Evolutionary conservation across 2,888 invertebrate species (phyloP).

Genomic region (Andrena bucephala): DNA sequence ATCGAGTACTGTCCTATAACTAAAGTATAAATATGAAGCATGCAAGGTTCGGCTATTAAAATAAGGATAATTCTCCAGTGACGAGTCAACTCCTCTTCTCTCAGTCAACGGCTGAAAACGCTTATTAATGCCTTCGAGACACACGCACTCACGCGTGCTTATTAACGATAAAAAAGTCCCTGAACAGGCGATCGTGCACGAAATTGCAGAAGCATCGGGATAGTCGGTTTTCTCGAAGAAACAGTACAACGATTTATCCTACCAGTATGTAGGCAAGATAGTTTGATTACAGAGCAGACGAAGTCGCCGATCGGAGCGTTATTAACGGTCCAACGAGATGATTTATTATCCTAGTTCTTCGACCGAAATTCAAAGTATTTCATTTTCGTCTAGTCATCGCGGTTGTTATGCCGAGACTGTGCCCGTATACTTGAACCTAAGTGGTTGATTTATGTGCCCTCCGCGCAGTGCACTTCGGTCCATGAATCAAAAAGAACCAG

Average conservation of each 20-base stretch:
- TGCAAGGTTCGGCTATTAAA: too few relatives aligned
- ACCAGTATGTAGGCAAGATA: conserved; percentile 13
- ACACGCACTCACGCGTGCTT: too few relatives aligned
- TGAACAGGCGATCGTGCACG: not conserved
- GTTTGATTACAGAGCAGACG: conserved; percentile 4
- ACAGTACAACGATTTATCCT: conserved; percentile 11
- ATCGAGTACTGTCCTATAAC: too few relatives aligned
- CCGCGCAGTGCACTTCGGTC: conserved; percentile 25
- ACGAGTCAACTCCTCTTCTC: too few relatives aligned
- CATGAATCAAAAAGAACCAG: conserved; percentile 61
- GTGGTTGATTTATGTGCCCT: conserved; percentile 61
- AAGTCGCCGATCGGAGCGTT: conserved; percentile 3
- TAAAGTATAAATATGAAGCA: too few relatives aligned
- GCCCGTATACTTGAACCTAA: conserved; percentile 43
- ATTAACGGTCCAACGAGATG: conserved; percentile 18
- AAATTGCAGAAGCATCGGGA: not conserved
- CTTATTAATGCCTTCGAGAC: too few relatives aligned
- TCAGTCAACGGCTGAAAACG: too few relatives aligned
- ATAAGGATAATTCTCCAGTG: too few relatives aligned
- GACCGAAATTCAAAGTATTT: conserved; percentile 34
- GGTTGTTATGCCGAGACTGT: conserved; percentile 36
- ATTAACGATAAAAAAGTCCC: not conserved
- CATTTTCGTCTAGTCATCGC: conserved; percentile 39
- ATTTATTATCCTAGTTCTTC: conserved; percentile 27
- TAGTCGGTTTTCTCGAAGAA: not conserved